These are phyloP conservation scores for Aleiodes sp. DNA, from an alignment of 1,140 invertebrate species.

Conservation along the genomic window DNA sequence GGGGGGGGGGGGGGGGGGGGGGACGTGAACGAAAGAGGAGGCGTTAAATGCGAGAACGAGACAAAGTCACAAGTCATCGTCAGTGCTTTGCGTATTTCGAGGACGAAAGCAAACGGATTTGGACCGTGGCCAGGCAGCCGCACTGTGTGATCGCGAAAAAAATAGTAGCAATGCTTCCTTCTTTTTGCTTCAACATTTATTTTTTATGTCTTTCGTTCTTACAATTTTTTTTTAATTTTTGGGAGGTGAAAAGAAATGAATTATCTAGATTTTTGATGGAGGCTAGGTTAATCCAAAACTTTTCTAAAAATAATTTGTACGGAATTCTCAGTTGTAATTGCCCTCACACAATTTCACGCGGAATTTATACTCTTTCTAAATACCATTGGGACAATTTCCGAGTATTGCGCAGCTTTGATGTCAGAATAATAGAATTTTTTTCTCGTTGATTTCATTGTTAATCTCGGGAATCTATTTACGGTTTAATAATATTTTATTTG, in stretches of 20 bases:
- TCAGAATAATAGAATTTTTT: too few relatives aligned
- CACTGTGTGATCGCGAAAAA: slow-evolving; percentile 25
- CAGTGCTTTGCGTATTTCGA: slow-evolving; percentile 20
- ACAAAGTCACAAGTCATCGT: slow-evolving; percentile 38
- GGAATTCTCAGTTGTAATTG: not conserved
- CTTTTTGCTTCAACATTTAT: not conserved
- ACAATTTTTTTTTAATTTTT: slow-evolving; percentile 2
- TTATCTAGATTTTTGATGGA: too few relatives aligned
- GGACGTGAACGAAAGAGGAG: slow-evolving; percentile 13
- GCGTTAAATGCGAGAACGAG: slow-evolving; percentile 19
- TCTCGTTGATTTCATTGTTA: too few relatives aligned
- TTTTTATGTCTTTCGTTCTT: not conserved
- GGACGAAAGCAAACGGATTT: slow-evolving; percentile 23
- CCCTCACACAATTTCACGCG: not conserved
- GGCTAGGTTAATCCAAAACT: too few relatives aligned
- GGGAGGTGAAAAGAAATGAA: too few relatives aligned
- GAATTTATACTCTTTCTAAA: not conserved
- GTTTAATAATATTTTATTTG: too few relatives aligned
- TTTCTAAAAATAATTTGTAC: not conserved
- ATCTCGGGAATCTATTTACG: too few relatives aligned
- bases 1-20: not conserved
- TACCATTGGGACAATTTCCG: not conserved
- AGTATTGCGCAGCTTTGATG: too few relatives aligned
- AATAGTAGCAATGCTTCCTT: too few relatives aligned
- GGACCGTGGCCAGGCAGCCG: slow-evolving; percentile 32